Base-by-base conservation (phyloP, 1,140 invertebrate species). In the Goniozus legneri region DNA sequence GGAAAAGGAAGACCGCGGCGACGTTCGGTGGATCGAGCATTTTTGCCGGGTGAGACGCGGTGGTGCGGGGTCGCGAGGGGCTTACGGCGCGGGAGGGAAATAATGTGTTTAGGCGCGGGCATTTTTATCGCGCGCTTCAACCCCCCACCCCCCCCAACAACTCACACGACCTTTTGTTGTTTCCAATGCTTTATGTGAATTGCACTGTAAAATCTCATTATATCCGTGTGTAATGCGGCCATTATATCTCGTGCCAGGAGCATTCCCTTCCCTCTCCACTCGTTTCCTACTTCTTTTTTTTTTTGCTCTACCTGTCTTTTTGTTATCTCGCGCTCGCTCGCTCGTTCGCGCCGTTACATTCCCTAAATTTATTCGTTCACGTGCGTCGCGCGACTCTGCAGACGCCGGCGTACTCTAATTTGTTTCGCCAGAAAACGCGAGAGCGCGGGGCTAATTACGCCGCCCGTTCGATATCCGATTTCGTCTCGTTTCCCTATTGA, bases 181-280 rank as follows among this genome's bases (percentile, higher is more conserved):
- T 70, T 64, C 66, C 67, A 65, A 72, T 70, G 71, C 69, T 73
- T 71, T 68, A 73, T 71, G 69, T 65, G 70, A 71, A 68, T 64
- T 67, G 67, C 69, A 69, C 65, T 58, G 71, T 68, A 66, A 74
- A 73, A 73, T 74, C 69, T 73, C 70, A 74, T 73, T 73, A 73
- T 67, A 71, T 63, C 69, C 62, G 54, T 62, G 62, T 57, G 61
- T 59, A 62, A 62, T 62, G 60, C 59, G 62, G 64, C 65, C 65
- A 72, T 73, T 73, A 69, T 67, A 69, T 69, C 64, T 62, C 57
- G 62, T 69, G 65, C 61, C 67, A 71, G 62, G 62, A 71, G 69
- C 64, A 72, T 67, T 71, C 64, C 62, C 57, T n/a, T n/a, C 36
- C 34, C 48, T 20, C 38, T 40, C 31, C 13, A 15, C 20, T 42